Base-by-base conservation (phyloP, 1,140 invertebrate species). In the Anadara kagoshimensis region DNA sequence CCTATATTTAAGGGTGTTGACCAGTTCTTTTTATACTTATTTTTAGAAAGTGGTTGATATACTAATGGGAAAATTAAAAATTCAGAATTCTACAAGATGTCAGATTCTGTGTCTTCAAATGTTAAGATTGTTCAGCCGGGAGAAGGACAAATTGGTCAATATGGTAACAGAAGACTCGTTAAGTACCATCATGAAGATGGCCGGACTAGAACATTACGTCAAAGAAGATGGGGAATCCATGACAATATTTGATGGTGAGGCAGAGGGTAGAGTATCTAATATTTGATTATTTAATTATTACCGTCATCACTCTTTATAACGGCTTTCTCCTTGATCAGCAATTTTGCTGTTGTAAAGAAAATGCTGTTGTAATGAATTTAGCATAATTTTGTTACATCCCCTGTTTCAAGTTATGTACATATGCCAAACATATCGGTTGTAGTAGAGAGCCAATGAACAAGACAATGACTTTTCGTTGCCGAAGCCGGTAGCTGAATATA, bases 91-190 rank as follows among this genome's bases (percentile, higher is more conserved):
- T 11, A 73, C 82, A 7, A 72, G 74, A 56, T 81, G 78, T 54
- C 78, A 84, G 45, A 78, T 83, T 18, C 54, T 79, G 12, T 85
- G 85, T 76, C 78, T 89, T 58, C 82, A 88, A 54, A 83, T 84
- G 22, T 73, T 89, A 26, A 68, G 87, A 24, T 82, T 89, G 53
- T 81, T 88, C 56, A 88, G 85, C 56, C 78, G 88, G 12, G 88
- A 89, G 69, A 89, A 88, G 54, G 70, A 78, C 20, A 78, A 82
- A 47, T 80, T 88, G 43, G 86, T 85, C n/a, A 70, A 75, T 20
- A 73, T 88, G 70, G 76, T 79, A 7, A 82, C 78, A 41, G 86
- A 88, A n/a, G 70, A 76, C 18, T 65, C 78, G 5, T 69, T 89
- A n/a, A 73, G 69, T 29, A 71, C 81, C 11, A 73, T 89, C 8